Conservation (phyloP, 1,140 invertebrate species). For the Hyles euphorbiae region DNA sequence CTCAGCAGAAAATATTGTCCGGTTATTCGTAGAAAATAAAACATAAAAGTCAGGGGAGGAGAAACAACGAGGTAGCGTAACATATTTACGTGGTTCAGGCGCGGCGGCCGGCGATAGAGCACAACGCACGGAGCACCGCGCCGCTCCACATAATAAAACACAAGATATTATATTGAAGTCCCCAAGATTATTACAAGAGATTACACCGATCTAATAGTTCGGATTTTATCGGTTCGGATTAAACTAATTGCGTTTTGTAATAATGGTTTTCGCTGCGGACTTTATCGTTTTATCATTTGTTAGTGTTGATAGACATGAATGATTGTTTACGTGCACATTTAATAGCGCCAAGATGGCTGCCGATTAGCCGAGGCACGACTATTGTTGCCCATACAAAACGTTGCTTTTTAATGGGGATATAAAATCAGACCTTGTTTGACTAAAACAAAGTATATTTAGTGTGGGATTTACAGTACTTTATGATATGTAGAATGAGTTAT, state of each 20-base stretch:
- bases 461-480: no score
- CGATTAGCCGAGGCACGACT: no score
- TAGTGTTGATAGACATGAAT: conserved; percentile 10
- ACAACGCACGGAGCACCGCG: conserved; percentile 9
- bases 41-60: conserved; percentile 10
- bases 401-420: no score
- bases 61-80: conserved; percentile 13
- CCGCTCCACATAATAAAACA: conserved; percentile 19
- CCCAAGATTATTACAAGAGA: conserved; percentile 30
- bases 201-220: conserved; percentile 42
- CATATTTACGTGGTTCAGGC: conserved; percentile 10
- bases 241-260: conserved; percentile 55
- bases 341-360: not conserved
- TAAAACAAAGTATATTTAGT: no score
- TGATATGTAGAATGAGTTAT: no score
- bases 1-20: no score
- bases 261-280: conserved; percentile 38
- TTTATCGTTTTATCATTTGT: conserved; percentile 31
- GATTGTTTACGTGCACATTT: not conserved
- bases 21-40: conserved; percentile 7
- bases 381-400: no score
- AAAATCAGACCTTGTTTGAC: no score
- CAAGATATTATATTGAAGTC: conserved; percentile 23
- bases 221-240: conserved; percentile 42
- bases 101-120: conserved; percentile 1